Base-by-base conservation (phyloP, 2,888 invertebrate species). In the Drosophila longiperda region DNA sequence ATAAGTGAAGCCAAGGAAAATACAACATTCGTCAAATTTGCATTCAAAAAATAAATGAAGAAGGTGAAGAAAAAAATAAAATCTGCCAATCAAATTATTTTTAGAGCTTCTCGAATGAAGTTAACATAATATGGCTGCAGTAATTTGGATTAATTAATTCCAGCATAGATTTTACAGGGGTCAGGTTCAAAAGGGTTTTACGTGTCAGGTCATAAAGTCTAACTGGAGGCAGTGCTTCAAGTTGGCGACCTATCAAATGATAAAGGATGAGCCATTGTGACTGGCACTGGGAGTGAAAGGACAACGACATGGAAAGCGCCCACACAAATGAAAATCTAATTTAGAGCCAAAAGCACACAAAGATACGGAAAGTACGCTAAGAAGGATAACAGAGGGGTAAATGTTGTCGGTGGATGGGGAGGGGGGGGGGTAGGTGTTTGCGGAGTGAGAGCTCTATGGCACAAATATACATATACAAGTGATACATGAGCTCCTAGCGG, bases 241-340 rank as follows among this genome's bases (percentile, higher is more conserved):
- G 50, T 59, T 59, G 68, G 65, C 54, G 20, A 32, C 38, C 67
- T 32, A 57, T 66, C 29, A 40, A 55, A 63, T 63, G 57, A 54
- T 55, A 61, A 64, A 49, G 20, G 55, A 62, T 36, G 32, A 26
- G 42, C 20, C 15, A 12, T 3, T 34, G 23, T 9, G 6, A 15
- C 1, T 40, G 53, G 34, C 20, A 20, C 29, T 23, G n/a, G 12
- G 36, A n/a, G 34, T 38, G 50, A 62, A 53, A 72, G 66, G 75
- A 77, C 71, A 74, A 33, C 33, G 64, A 33, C 66, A 34, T 33
- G 50, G 59, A n/a, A 55, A 52, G 61, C 58, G 64, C 67, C 77
- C 68, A 73, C 72, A 63, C 82, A 87, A 83, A 84, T 83, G 83
- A 82, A 83, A 83, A 83, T 83, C 84, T 87, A 83, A 83, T 87